Percentiles rank a stretch among this genome's conserved stretches.
phyloP scores from a whole-genome alignment of 2,797 vertebrate genomes.

The Danio choprae region DNA sequence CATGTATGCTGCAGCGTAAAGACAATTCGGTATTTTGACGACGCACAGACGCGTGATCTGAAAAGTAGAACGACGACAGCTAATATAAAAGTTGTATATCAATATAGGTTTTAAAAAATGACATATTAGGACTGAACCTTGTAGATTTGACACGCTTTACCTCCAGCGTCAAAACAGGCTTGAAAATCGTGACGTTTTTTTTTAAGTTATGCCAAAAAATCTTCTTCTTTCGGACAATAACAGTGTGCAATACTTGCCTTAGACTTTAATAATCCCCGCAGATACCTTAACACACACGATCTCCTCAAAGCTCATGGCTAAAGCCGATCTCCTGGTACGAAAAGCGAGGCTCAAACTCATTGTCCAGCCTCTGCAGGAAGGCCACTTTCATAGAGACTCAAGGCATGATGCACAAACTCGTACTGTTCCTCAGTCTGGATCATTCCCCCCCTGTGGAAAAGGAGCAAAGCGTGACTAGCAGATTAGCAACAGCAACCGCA shows the following conservation, averaged over 20 bases:
- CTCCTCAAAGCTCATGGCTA: constrained; percentile 57
- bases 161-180: neutral
- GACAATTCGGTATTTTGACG: neutral
- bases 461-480: neutral
- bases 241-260: constrained; percentile 52
- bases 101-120: neutral
- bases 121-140: neutral
- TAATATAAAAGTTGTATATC: neutral
- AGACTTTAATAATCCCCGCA: constrained; percentile 2
- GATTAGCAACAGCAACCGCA: neutral
- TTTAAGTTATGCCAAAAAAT: neutral
- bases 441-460: constrained; percentile 89
- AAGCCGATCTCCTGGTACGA: constrained; percentile 19
- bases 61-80: neutral
- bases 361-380: constrained; percentile 85
- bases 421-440: constrained; percentile 98
- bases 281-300: constrained; percentile 5
- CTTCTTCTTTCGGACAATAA: constrained; percentile 56
- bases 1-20: constrained; percentile 16
- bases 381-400: constrained; percentile 88
- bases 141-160: constrained; percentile 1
- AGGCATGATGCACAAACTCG: constrained; percentile 95
- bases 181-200: neutral
- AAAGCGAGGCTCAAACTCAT: constrained; percentile 71
- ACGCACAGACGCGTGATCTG: neutral